Evolutionary conservation across 2,113 vertebrate species (phyloP).

Genomic region (Gallinago media): DNA sequence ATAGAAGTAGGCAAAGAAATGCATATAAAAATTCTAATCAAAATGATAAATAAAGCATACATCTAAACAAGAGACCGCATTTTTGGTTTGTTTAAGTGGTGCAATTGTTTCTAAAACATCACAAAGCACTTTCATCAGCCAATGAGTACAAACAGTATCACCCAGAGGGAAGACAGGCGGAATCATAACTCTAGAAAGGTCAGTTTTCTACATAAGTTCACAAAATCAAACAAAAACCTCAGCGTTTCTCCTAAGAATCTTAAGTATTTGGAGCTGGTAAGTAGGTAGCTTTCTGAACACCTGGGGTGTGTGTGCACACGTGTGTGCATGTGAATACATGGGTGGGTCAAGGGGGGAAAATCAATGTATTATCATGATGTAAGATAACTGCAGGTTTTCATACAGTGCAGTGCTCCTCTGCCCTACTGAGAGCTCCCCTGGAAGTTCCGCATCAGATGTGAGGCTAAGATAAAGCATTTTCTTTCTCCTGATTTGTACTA

Average conservation of each 20-base stretch:
- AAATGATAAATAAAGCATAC: background rate
- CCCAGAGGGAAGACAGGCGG: background rate
- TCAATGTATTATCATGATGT: rapidly evolving
- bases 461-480: background rate
- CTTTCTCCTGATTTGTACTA: background rate
- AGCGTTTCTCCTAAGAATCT: background rate
- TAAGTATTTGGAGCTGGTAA: background rate
- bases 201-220: background rate
- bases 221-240: background rate
- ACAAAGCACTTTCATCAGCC: background rate
- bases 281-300: background rate
- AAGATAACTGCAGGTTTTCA: background rate
- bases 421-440: background rate
- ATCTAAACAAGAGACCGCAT: background rate
- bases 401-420: background rate
- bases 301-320: rapidly evolving
- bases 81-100: background rate
- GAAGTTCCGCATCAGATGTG: background rate
- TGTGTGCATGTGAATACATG: background rate
- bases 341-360: background rate
- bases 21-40: background rate
- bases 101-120: background rate
- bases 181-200: background rate
- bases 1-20: background rate
- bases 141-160: background rate